phyloP scores from a whole-genome alignment of 2,113 vertebrate species.

The Gavia stellata region DNA sequence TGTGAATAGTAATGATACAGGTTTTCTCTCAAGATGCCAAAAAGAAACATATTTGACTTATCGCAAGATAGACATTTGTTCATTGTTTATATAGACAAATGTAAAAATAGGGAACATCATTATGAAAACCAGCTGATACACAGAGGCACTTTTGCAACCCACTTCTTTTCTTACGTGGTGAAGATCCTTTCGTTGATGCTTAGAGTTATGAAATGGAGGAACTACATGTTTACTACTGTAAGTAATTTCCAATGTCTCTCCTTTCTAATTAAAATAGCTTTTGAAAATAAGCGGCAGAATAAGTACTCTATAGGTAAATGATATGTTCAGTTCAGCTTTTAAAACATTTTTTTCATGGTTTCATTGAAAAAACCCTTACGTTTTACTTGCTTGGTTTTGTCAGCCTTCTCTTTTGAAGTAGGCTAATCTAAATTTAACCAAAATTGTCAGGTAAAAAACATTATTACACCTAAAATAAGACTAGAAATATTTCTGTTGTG shows the following conservation, averaged over 20 bases:
- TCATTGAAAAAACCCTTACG: neutral
- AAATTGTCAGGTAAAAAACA: neutral
- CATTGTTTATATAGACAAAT: neutral
- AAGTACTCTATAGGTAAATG: neutral
- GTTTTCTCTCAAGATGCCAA: neutral
- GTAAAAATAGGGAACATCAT: neutral
- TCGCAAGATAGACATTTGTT: neutral
- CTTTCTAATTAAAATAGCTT: neutral
- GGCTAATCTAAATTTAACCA: neutral
- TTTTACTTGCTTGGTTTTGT: neutral
- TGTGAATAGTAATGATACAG: neutral
- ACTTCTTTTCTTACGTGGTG: neutral
- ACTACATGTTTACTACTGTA: neutral
- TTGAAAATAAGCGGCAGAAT: neutral
- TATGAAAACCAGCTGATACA: conserved; percentile 11
- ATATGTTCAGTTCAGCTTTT: neutral
- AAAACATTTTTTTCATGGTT: neutral
- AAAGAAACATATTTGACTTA: neutral
- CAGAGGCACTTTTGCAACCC: neutral
- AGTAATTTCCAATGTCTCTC: neutral
- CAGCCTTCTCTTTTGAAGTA: neutral
- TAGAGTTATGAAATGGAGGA: neutral
- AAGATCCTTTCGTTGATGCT: neutral
- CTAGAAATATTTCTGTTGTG: neutral
- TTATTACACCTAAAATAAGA: neutral